Conservation (phyloP, 2,888 invertebrate species). For the Philereme vetulata region DNA sequence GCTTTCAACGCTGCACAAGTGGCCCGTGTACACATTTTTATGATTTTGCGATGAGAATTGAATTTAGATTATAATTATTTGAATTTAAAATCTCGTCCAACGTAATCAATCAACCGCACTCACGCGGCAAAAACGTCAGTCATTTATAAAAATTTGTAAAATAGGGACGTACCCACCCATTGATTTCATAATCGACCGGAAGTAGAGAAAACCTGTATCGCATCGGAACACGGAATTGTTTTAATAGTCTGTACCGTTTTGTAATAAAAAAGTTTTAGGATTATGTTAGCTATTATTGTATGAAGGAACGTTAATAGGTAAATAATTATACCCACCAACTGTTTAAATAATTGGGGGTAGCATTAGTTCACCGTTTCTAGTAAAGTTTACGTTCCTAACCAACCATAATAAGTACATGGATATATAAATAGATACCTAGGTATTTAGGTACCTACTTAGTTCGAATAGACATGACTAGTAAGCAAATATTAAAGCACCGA, state of each 20-base stretch:
- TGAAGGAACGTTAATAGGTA: neutral
- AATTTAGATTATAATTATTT: slow-evolving; percentile 9
- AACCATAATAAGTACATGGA: no score
- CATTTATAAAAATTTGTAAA: slow-evolving; percentile 45
- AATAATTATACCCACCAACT: no score
- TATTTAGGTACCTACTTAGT: neutral
- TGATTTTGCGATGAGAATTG: slow-evolving; percentile 30
- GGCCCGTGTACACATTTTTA: slow-evolving; percentile 75
- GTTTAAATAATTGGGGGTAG: no score
- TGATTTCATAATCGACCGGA: slow-evolving; percentile 52
- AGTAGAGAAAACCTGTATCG: slow-evolving; percentile 45
- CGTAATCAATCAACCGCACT: neutral
- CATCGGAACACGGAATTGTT: slow-evolving; percentile 35
- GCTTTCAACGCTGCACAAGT: slow-evolving; percentile 79
- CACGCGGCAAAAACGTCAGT: slow-evolving; percentile 21
- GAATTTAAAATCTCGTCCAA: slow-evolving; percentile 7
- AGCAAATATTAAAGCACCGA: neutral
- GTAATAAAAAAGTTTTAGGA: neutral
- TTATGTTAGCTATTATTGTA: neutral
- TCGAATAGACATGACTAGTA: neutral
- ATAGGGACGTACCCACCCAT: slow-evolving; percentile 61
- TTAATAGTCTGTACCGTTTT: slow-evolving; percentile 7
- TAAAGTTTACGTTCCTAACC: no score
- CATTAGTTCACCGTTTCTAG: no score
- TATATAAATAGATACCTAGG: no score